These are phyloP conservation scores for Xyliphius kryptos DNA, from an alignment of 2,113 vertebrate species.

Conservation along the genomic window DNA sequence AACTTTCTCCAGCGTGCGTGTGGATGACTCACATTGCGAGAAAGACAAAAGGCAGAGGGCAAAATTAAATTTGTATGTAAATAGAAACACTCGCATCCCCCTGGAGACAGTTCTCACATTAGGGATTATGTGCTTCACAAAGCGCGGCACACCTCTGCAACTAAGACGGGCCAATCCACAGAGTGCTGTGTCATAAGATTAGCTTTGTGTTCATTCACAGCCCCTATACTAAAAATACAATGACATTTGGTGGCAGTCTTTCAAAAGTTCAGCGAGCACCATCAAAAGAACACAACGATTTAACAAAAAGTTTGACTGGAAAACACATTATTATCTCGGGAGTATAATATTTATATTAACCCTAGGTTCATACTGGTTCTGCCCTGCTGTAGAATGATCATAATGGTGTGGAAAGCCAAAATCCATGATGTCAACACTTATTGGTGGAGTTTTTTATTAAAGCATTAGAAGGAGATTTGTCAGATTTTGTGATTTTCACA, in stretches of 20 bases:
- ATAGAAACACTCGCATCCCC: conserved; percentile 31
- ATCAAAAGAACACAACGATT: neutral
- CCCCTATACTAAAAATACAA: conserved; percentile 13
- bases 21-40: conserved; percentile 17
- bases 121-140: conserved; percentile 31
- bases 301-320: too few relatives aligned
- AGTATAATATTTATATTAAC: too few relatives aligned
- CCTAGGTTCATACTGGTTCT: too few relatives aligned
- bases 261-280: conserved; percentile 12
- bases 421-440: too few relatives aligned
- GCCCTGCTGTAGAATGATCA: too few relatives aligned
- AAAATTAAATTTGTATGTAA: conserved; percentile 38
- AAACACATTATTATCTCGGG: too few relatives aligned
- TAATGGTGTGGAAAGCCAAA: too few relatives aligned
- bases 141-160: conserved; percentile 21
- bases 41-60: conserved; percentile 17
- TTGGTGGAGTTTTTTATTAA: too few relatives aligned
- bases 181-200: conserved; percentile 32
- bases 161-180: conserved; percentile 4
- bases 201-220: conserved; percentile 30
- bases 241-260: conserved; percentile 11
- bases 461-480: too few relatives aligned
- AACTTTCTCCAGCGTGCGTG: conserved; percentile 18
- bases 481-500: too few relatives aligned
- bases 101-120: conserved; percentile 25